Evolutionary conservation across 2,113 vertebrate species (phyloP).

Genomic region (Orientallactaga bullata): DNA sequence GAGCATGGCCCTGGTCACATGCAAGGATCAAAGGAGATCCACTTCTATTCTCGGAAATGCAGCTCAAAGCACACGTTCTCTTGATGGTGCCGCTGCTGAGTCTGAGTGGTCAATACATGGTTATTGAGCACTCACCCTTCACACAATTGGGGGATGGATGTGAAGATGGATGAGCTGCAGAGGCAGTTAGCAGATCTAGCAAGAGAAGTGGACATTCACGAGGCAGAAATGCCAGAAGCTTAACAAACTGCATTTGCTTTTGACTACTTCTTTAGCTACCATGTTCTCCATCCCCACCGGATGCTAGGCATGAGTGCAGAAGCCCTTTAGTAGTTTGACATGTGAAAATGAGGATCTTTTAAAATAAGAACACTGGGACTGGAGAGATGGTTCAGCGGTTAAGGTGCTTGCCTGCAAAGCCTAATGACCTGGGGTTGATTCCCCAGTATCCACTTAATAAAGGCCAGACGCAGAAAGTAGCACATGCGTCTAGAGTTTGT

Average conservation of each 20-base stretch:
- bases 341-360: constrained; percentile 5
- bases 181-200: neutral
- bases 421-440: no score
- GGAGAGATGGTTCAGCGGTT: no score
- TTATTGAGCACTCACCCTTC: constrained; percentile 43
- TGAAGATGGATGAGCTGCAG: neutral
- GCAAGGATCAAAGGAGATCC: constrained; percentile 70
- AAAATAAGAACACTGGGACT: neutral
- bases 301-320: neutral
- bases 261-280: neutral
- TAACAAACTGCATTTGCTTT: neutral
- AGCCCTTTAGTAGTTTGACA: neutral
- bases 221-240: neutral
- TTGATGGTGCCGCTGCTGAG: constrained; percentile 69
- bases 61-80: constrained; percentile 59
- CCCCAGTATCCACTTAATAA: no score
- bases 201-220: neutral
- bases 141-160: neutral
- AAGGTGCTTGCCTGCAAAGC: no score
- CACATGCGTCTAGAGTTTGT: no score
- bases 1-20: constrained; percentile 51
- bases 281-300: neutral
- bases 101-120: constrained; percentile 59
- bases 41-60: constrained; percentile 70
- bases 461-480: no score